Base-by-base conservation (phyloP, 1,140 invertebrate species). In the Papilio polytes region DNA sequence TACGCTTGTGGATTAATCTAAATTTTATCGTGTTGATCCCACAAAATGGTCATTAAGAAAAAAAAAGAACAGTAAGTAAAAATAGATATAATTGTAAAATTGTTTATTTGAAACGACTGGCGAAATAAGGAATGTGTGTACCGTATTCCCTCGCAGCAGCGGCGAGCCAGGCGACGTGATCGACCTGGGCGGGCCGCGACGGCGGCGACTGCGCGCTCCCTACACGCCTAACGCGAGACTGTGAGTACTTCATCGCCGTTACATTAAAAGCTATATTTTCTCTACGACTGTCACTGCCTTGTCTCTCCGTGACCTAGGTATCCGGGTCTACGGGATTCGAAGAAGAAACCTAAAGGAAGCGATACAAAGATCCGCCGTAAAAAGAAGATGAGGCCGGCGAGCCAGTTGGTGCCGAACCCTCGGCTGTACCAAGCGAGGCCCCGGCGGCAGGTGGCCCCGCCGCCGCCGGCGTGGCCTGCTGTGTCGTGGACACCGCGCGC, bases 1-100 rank as follows among this genome's bases (percentile, higher is more conserved):
- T 10, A 18, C 31, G 12, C 31, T 70, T 70, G 26, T 31, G 31
- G 15, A 70, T 70, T 6, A 70, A 31, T 70, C 63, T 31, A 70
- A 70, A 70, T 70, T 70, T 70, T 70, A 7, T 31, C 63, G 63
- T 70, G 22, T 70, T 31, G 12, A 7, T 70, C 26, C 10, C 12
- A 31, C 63, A 70, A 31, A 70, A 70, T 70, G 63, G 63, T 70
- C 4, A 31, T 70, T 36, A 70, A 70, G 63, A 31, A 70, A 31
- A 70, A 31, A 70, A 70, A 70, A 6, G 26, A 70, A 15, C 63
- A 31, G 63, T 70, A 31, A 70, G 63, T 31, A 12, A 70, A 26
- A 13, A 12, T 26, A 13, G 3, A 26, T 22, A 15, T 26, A 66
- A 31, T 0, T 20, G 13, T 66, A 13, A 13, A 13, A 0, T 53